Conservation (phyloP, 1,140 invertebrate species). For the Alviniconcha marisindica region DNA sequence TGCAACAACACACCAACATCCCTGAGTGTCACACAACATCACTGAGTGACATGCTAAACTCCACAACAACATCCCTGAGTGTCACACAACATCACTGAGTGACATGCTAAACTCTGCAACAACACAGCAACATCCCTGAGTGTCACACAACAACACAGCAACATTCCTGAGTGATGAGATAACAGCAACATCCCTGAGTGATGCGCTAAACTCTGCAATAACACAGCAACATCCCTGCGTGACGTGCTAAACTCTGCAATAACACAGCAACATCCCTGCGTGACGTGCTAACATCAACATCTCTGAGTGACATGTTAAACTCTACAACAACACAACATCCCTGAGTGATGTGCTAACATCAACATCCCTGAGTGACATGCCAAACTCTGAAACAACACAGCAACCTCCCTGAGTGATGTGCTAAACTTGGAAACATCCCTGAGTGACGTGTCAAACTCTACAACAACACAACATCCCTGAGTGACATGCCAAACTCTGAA, state of each 20-base stretch:
- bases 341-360: conserved; percentile 89
- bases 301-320: too few relatives aligned
- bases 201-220: conserved; percentile 82
- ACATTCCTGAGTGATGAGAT: too few relatives aligned
- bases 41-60: conserved; percentile 92
- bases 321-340: too few relatives aligned
- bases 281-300: conserved; percentile 83
- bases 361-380: conserved; percentile 90
- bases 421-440: conserved; percentile 99
- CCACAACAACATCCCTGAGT: conserved; percentile 55
- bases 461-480: conserved; percentile 88
- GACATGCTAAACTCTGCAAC: too few relatives aligned
- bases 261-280: conserved; percentile 97
- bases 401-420: too few relatives aligned
- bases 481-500: conserved; percentile 86
- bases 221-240: background rate
- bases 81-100: background rate
- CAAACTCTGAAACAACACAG: conserved; percentile 75
- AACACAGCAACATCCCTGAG: conserved; percentile 99
- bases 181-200: conserved; percentile 99
- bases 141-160: conserved; percentile 79
- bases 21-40: too few relatives aligned
- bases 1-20: conserved; percentile 55
- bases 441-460: conserved; percentile 90
- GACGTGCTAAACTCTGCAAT: conserved; percentile 82